Evolutionary conservation across 2,113 vertebrate genomes (phyloP).

Genomic region (Gavia stellata): DNA sequence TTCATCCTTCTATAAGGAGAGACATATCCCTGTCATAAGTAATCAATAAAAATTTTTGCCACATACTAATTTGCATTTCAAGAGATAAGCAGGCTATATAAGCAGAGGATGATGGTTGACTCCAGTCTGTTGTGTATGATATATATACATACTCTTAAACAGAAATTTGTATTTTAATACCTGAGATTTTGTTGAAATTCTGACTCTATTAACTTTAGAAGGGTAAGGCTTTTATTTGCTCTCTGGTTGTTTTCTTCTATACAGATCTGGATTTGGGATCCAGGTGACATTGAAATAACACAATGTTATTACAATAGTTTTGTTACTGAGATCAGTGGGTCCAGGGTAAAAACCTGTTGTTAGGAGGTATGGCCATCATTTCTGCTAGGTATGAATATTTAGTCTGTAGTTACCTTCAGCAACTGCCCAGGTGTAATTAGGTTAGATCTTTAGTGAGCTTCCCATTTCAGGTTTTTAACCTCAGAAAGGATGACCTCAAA

Average conservation of each 20-base stretch:
- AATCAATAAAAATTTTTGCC: neutral
- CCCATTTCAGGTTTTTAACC: neutral
- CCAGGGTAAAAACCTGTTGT: neutral
- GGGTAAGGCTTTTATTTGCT: neutral
- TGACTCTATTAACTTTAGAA: neutral
- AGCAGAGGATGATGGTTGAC: neutral
- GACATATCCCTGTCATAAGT: neutral
- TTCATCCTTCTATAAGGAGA: neutral
- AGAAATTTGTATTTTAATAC: neutral
- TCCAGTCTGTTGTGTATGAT: neutral
- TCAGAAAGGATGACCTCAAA: neutral
- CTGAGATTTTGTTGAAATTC: neutral
- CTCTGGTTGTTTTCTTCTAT: neutral
- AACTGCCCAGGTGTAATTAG: neutral
- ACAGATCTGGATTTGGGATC: neutral
- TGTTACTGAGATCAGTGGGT: neutral
- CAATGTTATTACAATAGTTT: neutral
- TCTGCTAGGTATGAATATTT: neutral
- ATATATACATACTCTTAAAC: fast-evolving
- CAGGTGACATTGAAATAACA: neutral
- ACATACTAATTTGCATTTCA: neutral
- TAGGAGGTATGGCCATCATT: neutral
- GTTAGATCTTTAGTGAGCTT: neutral
- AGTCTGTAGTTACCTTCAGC: neutral
- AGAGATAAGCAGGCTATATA: neutral